Conservation (phyloP, 2,888 invertebrate species). For the Tryphoninae sp. region DNA sequence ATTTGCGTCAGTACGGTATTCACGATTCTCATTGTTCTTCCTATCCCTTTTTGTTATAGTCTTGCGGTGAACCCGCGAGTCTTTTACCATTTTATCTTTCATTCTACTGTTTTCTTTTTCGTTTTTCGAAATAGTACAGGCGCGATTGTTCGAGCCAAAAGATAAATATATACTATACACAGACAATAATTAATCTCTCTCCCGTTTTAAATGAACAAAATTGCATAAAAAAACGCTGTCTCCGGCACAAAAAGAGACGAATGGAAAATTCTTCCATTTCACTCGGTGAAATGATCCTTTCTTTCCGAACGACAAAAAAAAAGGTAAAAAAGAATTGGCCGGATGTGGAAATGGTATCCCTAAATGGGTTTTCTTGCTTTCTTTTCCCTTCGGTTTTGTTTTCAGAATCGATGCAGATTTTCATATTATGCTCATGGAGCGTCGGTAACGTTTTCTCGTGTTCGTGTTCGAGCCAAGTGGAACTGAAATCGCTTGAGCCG, state of each 20-base stretch:
- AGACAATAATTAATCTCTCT: conserved; percentile 56
- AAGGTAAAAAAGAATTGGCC: background rate
- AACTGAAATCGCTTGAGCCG: conserved; percentile 75
- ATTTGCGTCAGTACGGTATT: background rate
- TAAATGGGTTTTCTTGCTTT: background rate
- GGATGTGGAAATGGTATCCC: background rate
- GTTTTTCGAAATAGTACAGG: conserved; percentile 48
- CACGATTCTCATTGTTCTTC: background rate
- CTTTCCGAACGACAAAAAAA: background rate
- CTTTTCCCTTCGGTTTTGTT: background rate
- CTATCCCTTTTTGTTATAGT: background rate
- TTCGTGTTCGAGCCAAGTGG: conserved; percentile 73
- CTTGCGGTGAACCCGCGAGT: background rate
- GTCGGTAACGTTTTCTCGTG: conserved; percentile 79
- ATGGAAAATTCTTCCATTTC: background rate
- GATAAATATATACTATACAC: conserved; percentile 60
- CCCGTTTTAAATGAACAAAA: conserved; percentile 29
- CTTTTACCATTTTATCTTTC: conserved; percentile 5
- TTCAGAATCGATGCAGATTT: background rate
- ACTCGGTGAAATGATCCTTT: background rate
- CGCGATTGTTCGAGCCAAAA: conserved; percentile 20
- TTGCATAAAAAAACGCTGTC: conserved; percentile 4
- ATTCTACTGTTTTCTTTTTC: background rate
- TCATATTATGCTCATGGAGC: conserved; percentile 81
- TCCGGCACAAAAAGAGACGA: background rate